Percentiles rank a stretch among this genome's conserved stretches.
These are phyloP conservation scores for Neosilurus mollespiculum DNA, from an alignment of 2,797 vertebrate genomes.

Conservation along the genomic window DNA sequence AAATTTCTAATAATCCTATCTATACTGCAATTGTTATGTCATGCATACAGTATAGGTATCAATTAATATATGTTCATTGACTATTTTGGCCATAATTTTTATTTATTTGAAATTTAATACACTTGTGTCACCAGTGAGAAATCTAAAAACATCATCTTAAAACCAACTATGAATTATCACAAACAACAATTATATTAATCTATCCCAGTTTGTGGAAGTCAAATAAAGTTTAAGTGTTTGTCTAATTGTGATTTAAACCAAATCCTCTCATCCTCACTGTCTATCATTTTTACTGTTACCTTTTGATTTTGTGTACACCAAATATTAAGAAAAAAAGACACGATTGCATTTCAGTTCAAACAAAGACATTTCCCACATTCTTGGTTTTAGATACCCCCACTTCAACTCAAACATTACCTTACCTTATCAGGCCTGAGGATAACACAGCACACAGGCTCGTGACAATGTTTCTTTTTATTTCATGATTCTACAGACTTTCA, in stretches of 20 bases:
- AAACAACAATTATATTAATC: neutral
- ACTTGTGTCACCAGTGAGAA: neutral
- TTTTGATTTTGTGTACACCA: no score
- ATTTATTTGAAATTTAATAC: neutral
- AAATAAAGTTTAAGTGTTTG: neutral
- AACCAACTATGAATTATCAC: neutral
- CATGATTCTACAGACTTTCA: no score
- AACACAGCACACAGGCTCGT: no score
- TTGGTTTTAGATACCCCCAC: no score
- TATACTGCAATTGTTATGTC: neutral
- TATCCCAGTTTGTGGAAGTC: neutral
- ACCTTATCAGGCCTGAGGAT: no score
- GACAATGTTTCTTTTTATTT: no score
- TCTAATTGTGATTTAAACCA: neutral
- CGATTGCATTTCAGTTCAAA: no score
- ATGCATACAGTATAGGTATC: neutral
- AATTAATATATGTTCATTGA: neutral
- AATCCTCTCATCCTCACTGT: neutral
- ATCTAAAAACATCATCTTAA: neutral
- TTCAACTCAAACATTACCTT: no score
- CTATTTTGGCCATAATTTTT: neutral
- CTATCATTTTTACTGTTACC: no score
- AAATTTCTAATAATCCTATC: neutral
- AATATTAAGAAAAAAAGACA: no score
- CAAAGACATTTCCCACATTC: no score